Evolutionary conservation across 2,888 invertebrate genomes (phyloP), one percentile per base, ranked within the genome.

Genomic region (Scaptomyza tumidula): DNA sequence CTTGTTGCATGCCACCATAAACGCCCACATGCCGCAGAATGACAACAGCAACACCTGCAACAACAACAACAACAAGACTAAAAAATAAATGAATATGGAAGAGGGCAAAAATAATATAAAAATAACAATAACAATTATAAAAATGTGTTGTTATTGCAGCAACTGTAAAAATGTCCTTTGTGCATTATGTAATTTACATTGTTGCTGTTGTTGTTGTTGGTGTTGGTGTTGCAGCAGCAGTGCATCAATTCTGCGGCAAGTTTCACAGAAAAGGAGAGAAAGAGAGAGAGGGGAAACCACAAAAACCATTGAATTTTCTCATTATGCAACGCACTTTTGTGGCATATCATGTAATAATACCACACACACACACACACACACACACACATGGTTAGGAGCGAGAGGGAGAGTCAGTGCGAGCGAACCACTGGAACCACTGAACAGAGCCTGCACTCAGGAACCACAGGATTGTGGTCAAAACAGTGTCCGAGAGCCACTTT

Each of bases 271-370:
- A 45, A 7, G 4, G 27, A 4, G n/a, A 9, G 5, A 27, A 5
- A n/a, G 4, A 1, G 2, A 27, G 45, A 27, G 24, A 27, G 2
- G 13, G n/a, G 3, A 24, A 50, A 76, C 80, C 86, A 27, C 75
- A 65, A 44, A 54, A 69, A 44, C 66, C 80, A 69, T 68, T 67
- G 74, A 80, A 74, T 80, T 80, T 71, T 59, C 65, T 66, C 84
- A 83, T 80, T 71, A 81, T 71, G 67, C 73, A 77, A 83, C 71
- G 70, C 80, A 77, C 84, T 83, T 58, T 57, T 57, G 83, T 35
- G 80, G 86, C 64, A 31, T 43, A 33, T 27, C 33, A 41, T 14
- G 39, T 5, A 39, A 7, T 2, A 10, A 3, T 3, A 3, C n/a
- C 35, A 35, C 35, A 35, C 35, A 35, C 35, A 13, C 35, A 35